Base-by-base conservation (phyloP, 2,797 vertebrate species). In the Toxotes lorentzi region DNA sequence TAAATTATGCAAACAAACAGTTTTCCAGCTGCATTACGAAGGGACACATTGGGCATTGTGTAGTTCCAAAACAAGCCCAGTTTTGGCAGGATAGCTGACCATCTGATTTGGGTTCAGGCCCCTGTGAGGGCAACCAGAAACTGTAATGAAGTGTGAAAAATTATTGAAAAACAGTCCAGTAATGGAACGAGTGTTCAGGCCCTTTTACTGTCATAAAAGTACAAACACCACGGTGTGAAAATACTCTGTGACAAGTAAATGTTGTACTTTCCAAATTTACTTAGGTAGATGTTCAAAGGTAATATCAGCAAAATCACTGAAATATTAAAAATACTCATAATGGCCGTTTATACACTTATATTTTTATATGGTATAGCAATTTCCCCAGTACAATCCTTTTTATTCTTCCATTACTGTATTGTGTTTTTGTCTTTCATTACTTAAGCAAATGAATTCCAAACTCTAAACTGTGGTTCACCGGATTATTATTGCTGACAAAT, bases 21-120 rank as follows among this genome's bases (percentile, higher is more conserved):
- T 66, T 72, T 82, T 66, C 58, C 61, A 41, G 5, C 51, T n/a
- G 23, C 61, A 27, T 51, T 17, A n/a, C 53, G 34, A 58, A 38
- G 10, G 10, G 43, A 74, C 61, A 61, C 13, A 45, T 41, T 30
- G 53, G 63, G 8, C 32, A 51, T 57, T n/a, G 53, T 68, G 62
- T 62, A 24, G 23, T 47, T 78, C 66, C 66, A 76, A 54, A 72
- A 47, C 12, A 71, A 69, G 34, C 45, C 57, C n/a, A 4, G 7
- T 62, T 58, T 80, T 84, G 66, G 63, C 59, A 72, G 61, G 17
- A 32, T 2, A 17, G 35, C 41, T 77, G 24, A 83, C 70, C 59
- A 62, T 34, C 53, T 61, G 62, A 71, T 53, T 77, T 59, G 7
- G 21, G 13, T 58, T 57, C 54, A 66, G 56, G 12, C 34, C 60